Evolutionary conservation across 1,140 invertebrate species (phyloP).

Genomic region (Cydia pomonella): DNA sequence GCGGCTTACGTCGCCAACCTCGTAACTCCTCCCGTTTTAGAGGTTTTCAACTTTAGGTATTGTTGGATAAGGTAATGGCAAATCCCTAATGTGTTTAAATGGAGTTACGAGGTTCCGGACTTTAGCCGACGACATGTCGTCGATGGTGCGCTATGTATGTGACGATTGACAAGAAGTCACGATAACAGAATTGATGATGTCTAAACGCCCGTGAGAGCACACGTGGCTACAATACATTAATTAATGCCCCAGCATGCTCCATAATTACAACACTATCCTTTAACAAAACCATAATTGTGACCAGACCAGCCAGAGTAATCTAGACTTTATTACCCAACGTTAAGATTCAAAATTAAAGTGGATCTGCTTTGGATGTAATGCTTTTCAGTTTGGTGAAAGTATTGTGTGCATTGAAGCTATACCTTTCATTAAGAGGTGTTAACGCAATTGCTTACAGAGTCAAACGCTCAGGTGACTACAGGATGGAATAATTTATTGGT

Average conservation of each 20-base stretch:
- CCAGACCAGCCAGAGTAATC: background rate
- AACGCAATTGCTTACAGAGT: background rate
- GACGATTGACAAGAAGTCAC: slow-evolving; percentile 4
- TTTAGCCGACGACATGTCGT: too few relatives aligned
- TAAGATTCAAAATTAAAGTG: background rate
- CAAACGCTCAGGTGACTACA: background rate
- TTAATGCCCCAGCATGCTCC: slow-evolving; percentile 4
- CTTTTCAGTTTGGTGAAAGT: background rate
- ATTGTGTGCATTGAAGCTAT: background rate
- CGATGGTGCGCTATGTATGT: background rate
- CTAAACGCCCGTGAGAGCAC: background rate
- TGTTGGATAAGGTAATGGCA: too few relatives aligned
- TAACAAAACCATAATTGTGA: background rate
- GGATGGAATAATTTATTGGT: too few relatives aligned
- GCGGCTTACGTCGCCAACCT: too few relatives aligned
- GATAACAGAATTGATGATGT: background rate
- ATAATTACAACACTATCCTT: background rate
- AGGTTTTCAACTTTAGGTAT: too few relatives aligned
- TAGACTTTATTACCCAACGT: background rate
- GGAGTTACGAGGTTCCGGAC: too few relatives aligned
- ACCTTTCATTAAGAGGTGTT: background rate
- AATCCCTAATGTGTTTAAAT: too few relatives aligned
- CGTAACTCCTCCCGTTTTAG: too few relatives aligned
- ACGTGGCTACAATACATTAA: background rate
- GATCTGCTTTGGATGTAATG: background rate